Conservation (phyloP, 92 coral and sea anemone genomes). For the Hydrozoanthus gracilis region DNA sequence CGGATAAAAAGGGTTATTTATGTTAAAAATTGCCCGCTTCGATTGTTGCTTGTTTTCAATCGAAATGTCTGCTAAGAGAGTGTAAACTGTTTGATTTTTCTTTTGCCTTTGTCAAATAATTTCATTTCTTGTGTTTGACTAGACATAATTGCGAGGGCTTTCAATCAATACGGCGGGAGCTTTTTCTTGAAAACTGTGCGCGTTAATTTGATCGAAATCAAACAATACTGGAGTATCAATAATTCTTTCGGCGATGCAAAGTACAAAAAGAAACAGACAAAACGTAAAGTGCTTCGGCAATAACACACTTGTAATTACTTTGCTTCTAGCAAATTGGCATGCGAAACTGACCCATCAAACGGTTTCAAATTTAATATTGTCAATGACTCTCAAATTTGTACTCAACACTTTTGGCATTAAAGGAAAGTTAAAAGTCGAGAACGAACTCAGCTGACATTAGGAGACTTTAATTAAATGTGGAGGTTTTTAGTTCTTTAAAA, state of each 20-base stretch:
- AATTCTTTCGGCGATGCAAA: constrained; percentile 15
- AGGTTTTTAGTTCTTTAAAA: constrained; percentile 1
- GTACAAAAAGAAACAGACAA: constrained; percentile 4
- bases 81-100: constrained; percentile 21
- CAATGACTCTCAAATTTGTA: background rate
- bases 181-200: constrained; percentile 14
- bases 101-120: constrained; percentile 29
- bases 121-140: constrained; percentile 31
- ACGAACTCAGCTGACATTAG: constrained; percentile 1
- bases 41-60: constrained; percentile 26
- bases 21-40: background rate
- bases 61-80: background rate
- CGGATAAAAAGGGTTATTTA: constrained; percentile 9
- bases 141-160: constrained; percentile 22
- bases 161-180: constrained; percentile 26
- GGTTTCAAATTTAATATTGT: constrained; percentile 21
- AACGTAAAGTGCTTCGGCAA: constrained; percentile 18
- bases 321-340: constrained; percentile 11
- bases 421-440: background rate
- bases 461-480: background rate
- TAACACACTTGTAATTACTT: constrained; percentile 27
- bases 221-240: constrained; percentile 35
- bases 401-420: background rate
- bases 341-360: background rate
- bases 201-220: constrained; percentile 32